Percentiles rank a stretch among this genome's conserved stretches.
phyloP scores from a whole-genome alignment of 2,113 vertebrate species.

The Salminus brasiliensis region DNA sequence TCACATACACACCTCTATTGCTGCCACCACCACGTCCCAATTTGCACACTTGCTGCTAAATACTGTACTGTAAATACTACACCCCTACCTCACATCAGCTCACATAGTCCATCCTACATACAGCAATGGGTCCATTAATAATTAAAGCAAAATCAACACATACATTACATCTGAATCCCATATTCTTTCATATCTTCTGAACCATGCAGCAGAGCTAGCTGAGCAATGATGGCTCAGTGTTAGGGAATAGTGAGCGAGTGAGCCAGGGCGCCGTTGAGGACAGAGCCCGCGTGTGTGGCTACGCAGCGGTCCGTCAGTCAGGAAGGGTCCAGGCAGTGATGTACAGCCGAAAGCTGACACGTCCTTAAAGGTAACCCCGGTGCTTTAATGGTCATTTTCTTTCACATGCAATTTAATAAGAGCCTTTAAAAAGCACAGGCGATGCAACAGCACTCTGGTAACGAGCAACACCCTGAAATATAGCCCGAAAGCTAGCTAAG shows the following conservation, averaged over 20 bases:
- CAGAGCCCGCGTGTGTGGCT: neutral
- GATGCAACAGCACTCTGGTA: neutral
- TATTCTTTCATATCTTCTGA: too few relatives aligned
- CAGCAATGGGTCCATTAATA: too few relatives aligned
- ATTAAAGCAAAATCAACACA: too few relatives aligned
- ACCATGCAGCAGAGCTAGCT: too few relatives aligned
- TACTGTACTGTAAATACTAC: too few relatives aligned
- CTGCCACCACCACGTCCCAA: too few relatives aligned
- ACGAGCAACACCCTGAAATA: neutral
- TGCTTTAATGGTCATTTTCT: neutral
- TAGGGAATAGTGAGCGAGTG: neutral
- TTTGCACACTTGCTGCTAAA: too few relatives aligned
- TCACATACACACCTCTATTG: too few relatives aligned
- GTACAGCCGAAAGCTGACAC: constrained; percentile 63
- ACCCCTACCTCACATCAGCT: too few relatives aligned
- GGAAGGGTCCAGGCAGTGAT: constrained; percentile 50
- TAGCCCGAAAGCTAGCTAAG: neutral
- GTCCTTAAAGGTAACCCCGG: constrained; percentile 36
- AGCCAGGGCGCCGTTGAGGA: neutral
- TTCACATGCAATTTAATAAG: neutral
- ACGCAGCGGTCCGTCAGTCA: neutral
- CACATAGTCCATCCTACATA: too few relatives aligned
- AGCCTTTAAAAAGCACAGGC: neutral
- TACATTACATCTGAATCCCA: too few relatives aligned
- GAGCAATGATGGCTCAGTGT: too few relatives aligned